A percentile compares a stretch with the other conserved stretches of the same genome.
Evolutionary conservation across 2,888 invertebrate genomes (phyloP).

Genomic region (Branchipolynoe longqiensis): DNA sequence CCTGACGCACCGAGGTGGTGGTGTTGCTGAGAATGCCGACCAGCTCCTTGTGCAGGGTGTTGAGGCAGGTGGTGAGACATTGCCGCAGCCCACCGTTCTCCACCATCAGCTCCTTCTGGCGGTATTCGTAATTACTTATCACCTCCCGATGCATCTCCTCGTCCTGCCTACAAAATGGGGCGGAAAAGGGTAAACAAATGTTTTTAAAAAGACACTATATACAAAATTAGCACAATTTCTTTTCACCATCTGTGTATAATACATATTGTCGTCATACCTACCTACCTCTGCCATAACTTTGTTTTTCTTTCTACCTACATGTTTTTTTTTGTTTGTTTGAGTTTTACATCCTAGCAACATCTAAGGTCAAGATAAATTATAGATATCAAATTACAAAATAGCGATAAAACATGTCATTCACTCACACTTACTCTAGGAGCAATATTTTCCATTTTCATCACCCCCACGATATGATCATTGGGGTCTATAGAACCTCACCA

Average conservation of each 20-base stretch:
- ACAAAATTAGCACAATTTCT: no score
- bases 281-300: no score
- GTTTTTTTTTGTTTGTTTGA: no score
- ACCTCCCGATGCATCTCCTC: conserved; percentile 77
- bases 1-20: not conserved
- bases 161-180: conserved; percentile 73
- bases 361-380: not conserved
- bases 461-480: no score
- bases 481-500: no score
- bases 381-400: not conserved
- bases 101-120: conserved; percentile 75
- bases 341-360: no score
- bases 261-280: no score
- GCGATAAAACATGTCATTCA: not conserved
- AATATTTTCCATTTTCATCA: no score
- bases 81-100: conserved; percentile 78
- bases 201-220: no score
- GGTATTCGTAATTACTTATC: conserved; percentile 76
- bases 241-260: not conserved
- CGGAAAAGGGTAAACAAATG: no score
- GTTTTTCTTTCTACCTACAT: no score
- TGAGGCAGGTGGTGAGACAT: conserved; percentile 73
- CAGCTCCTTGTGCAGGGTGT: conserved; percentile 75
- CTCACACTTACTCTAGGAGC: not conserved
- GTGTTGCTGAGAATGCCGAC: conserved; percentile 64